These are phyloP conservation scores for Drosophila parthenogenetica DNA, from an alignment of 2,888 invertebrate species.

Conservation along the genomic window DNA sequence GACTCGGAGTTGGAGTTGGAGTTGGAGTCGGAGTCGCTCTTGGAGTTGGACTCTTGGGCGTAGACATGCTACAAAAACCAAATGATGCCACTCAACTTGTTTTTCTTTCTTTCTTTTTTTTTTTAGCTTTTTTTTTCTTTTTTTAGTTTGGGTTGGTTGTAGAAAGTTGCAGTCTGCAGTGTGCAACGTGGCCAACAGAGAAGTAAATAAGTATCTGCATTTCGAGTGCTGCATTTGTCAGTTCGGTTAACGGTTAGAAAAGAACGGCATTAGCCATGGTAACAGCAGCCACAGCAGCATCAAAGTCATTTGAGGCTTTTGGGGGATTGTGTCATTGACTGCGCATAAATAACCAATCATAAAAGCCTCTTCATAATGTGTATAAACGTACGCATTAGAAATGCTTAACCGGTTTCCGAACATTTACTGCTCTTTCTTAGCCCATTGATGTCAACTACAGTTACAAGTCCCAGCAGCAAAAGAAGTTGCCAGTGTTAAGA, in stretches of 20 bases:
- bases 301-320: conserved; percentile 46
- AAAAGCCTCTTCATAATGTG: conserved; percentile 34
- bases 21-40: conserved; percentile 13
- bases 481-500: conserved; percentile 24
- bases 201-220: conserved; percentile 42
- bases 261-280: conserved; percentile 61
- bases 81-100: conserved; percentile 68
- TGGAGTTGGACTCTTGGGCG: conserved; percentile 45
- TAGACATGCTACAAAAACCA: conserved; percentile 54
- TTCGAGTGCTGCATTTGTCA: conserved; percentile 38
- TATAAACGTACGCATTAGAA: conserved; percentile 42
- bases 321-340: conserved; percentile 64
- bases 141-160: conserved; percentile 33
- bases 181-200: conserved; percentile 36
- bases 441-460: conserved; percentile 67
- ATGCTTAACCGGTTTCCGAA: conserved; percentile 63
- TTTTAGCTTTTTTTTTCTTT: conserved; percentile 1
- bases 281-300: conserved; percentile 9
- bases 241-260: conserved; percentile 69
- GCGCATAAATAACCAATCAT: conserved; percentile 60
- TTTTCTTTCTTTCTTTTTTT: conserved; percentile 15
- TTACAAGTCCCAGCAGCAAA: conserved; percentile 42
- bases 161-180: conserved; percentile 66
- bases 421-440: conserved; percentile 1
- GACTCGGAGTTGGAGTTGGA: conserved; percentile 21